phyloP scores from a whole-genome alignment of 2,113 vertebrate genomes.

The Coreoperca whiteheadi region DNA sequence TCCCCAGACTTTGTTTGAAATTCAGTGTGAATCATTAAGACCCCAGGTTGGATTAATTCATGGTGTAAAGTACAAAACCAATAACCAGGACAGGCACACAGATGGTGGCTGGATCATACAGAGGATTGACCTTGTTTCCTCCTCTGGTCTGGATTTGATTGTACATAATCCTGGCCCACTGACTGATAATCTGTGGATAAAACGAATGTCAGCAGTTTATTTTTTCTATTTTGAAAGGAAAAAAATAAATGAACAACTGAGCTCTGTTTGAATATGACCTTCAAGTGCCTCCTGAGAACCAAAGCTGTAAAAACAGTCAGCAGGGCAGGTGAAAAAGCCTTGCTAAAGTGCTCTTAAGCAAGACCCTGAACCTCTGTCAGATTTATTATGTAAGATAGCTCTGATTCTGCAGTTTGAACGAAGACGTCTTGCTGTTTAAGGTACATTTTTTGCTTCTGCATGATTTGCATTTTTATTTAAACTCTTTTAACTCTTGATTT shows the following conservation, averaged over 20 bases:
- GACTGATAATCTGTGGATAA: conserved; percentile 70
- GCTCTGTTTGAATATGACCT: conserved; percentile 44
- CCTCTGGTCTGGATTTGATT: conserved; percentile 74
- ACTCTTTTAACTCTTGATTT: neutral
- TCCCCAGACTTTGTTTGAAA: conserved; percentile 11
- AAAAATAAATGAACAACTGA: conserved; percentile 1
- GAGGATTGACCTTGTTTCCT: conserved; percentile 78
- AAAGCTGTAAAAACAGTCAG: conserved; percentile 31
- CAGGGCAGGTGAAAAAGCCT: conserved; percentile 16
- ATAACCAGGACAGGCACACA: conserved; percentile 67
- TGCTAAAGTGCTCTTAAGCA: conserved; percentile 6
- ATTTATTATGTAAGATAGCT: neutral
- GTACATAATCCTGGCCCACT: conserved; percentile 68
- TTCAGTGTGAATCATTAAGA: conserved; percentile 13
- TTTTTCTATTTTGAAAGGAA: conserved; percentile 9
- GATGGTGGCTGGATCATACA: conserved; percentile 72
- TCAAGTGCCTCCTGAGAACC: conserved; percentile 24
- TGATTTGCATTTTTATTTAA: neutral
- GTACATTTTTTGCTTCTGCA: neutral
- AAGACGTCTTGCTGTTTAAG: neutral
- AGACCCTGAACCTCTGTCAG: conserved; percentile 5
- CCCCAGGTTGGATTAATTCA: conserved; percentile 54
- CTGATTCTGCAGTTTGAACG: neutral
- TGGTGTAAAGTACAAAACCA: conserved; percentile 57
- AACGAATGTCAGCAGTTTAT: conserved; percentile 64